Base-by-base conservation (phyloP, 2,888 invertebrate species). In the Rugalucina vietnamica region DNA sequence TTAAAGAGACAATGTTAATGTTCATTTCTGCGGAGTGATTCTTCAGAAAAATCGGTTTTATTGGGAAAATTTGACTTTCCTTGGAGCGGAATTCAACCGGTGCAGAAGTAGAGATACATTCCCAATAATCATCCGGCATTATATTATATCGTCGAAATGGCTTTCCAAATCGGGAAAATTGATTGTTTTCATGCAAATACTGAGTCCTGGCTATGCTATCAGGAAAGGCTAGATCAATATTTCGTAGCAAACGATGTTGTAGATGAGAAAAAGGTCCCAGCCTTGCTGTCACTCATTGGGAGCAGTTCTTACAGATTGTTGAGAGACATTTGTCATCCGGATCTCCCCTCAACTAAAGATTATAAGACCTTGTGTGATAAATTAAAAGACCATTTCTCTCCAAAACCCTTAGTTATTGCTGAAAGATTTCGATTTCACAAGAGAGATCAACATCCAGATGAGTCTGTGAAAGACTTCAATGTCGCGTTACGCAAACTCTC, bases 381-480 rank as follows among this genome's bases (percentile, higher is more conserved):
- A 37, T n/a, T 89, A 0, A 27, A 57, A 21, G 50, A 75, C 0
- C 87, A 88, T 49, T 85, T 79, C 18, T 82, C 57, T 34, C 88
- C 86, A 24, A 82, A 86, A 75, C 83, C 88, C 0, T 32, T 79
- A 10, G 36, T 79, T 18, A 87, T 86, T 2, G 84, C 88, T 0
- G 83, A n/a, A n/a, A 87, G 84, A 4, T 87, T 88, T 75, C 54
- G 84, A 0, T 90, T 89, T 60, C 54, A 85, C 70, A 88, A 86
- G 29, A 24, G 86, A n/a, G 82, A 86, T 36, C 85, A 87, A 50
- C 49, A 50, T 14, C n/a, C 73, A 14, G 72, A 72, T 49, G 72
- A 72, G 54, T 24, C 24, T 27, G 79, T 86, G 34, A 75, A 69
- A 18, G 73, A 79, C 8, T 86, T 83, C 75, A n/a, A 84, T 24